Evolutionary conservation across 1,140 invertebrate species (phyloP), one percentile per base, ranked within the genome.

Genomic region (Drosophila dunni): DNA sequence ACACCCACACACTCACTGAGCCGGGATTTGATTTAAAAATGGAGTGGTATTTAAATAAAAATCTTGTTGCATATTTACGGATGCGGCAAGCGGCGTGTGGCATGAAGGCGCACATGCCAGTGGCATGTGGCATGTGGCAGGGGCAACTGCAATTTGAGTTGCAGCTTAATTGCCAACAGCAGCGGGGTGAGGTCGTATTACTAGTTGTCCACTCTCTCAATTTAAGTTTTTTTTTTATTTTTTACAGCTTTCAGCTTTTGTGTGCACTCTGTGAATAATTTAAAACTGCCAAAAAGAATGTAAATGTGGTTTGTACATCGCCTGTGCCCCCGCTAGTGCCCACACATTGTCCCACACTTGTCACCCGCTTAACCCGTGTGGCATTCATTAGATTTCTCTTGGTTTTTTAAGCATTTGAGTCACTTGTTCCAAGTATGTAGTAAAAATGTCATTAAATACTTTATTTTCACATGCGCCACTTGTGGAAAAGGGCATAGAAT

Each of bases 31-130:
- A 88, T 88, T 88, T 89, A 88, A 88, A 88, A 88, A 88, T 88
- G 80, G 84, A 88, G 84, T 89, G 84, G 85, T 88, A 89, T 88
- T 88, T 88, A 88, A 88, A 88, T 88, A 88, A 84, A 88, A 89
- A 88, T 80, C 80, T 84, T 88, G 84, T 89, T 88, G 83, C 80
- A 88, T 88, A 88, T 88, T 88, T 88, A 88, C 84, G 34, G 69
- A 13, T 53, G 29, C 0, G 50, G 50, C 50, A n/a, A 15, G 50
- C 0, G 50, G 65, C 71, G 51, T 50, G 45, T 24, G 64, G 40
- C 9, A 36, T 15, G 3, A 29, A 2, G 24, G 24, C 24, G 24
- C 24, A 29, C 24, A 29, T 29, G 24, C 24, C 3, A 29, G 50
- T 9, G 33, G 72, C 66, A 48, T 42, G 33, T 17, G 61, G 24